Conservation (phyloP, 1,140 invertebrate species). For the Caerostris darwini region DNA sequence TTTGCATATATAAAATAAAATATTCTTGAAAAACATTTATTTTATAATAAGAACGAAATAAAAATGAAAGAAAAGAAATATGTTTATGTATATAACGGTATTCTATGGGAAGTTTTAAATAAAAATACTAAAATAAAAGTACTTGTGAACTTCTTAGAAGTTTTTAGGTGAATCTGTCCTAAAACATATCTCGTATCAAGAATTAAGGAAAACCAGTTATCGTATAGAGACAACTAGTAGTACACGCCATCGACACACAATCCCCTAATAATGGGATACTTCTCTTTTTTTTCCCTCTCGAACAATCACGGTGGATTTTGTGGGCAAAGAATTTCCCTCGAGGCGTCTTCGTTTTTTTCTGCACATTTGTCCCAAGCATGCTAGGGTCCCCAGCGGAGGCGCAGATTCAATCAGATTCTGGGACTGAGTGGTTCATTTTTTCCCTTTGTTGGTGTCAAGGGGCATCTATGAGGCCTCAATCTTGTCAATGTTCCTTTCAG, state of each 20-base stretch:
- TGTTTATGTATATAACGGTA: no score
- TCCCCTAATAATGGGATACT: slow-evolving; percentile 36
- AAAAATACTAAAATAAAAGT: no score
- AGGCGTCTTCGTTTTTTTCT: background rate
- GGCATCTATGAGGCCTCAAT: background rate
- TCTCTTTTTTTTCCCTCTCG: background rate
- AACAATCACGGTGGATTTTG: slow-evolving; percentile 35
- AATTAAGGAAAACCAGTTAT: background rate
- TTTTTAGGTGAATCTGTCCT: no score
- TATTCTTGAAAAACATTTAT: no score
- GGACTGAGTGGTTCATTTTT: slow-evolving; percentile 30
- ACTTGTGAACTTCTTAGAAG: no score
- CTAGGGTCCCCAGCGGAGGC: background rate
- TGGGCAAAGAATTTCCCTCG: slow-evolving; percentile 20
- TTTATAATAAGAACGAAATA: no score
- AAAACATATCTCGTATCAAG: no score
- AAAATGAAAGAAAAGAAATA: no score
- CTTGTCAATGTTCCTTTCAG: background rate
- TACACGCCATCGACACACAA: slow-evolving; percentile 1
- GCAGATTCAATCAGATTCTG: slow-evolving; percentile 51
- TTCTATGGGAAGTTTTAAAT: no score
- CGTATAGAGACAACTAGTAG: background rate
- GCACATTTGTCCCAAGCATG: background rate
- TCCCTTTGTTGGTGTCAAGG: background rate
- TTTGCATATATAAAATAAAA: no score